Percentiles rank a stretch among this genome's conserved stretches.
phyloP scores from a whole-genome alignment of 2,888 invertebrate genomes.

The Andrena hattorfiana region DNA sequence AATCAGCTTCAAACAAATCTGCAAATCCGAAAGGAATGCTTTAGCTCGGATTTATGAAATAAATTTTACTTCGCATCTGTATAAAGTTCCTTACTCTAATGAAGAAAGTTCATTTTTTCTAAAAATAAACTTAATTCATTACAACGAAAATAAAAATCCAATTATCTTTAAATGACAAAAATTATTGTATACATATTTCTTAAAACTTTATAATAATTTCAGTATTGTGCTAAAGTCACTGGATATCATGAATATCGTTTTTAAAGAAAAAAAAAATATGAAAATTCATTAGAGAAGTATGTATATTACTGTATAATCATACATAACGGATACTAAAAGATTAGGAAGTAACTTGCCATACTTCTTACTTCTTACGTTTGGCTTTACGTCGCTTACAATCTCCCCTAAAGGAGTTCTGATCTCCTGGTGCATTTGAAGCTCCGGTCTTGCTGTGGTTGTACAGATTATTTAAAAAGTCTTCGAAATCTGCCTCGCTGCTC shows the following conservation, averaged over 20 bases:
- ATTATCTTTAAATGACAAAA: conserved; percentile 39
- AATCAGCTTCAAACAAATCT: neutral
- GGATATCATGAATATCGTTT: conserved; percentile 44
- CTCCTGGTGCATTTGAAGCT: conserved; percentile 81
- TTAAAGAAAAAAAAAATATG: conserved; percentile 65
- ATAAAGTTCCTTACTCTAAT: neutral
- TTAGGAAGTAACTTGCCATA: conserved; percentile 64
- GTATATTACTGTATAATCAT: conserved; percentile 76
- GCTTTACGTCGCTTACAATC: conserved; percentile 82
- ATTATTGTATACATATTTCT: conserved; percentile 19
- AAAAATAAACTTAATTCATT: conserved; percentile 33
- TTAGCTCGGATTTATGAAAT: conserved; percentile 27
- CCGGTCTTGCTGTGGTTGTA: conserved; percentile 88
- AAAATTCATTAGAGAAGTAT: conserved; percentile 73
- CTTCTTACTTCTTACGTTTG: conserved; percentile 82
- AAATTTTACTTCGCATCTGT: conserved; percentile 20
- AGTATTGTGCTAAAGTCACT: conserved; percentile 56
- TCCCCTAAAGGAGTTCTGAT: conserved; percentile 78
- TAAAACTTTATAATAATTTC: conserved; percentile 42
- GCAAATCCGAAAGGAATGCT: conserved; percentile 4
- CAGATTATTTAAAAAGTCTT: conserved; percentile 92
- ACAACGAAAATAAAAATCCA: conserved; percentile 32
- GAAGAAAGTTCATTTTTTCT: conserved; percentile 19
- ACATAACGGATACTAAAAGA: conserved; percentile 73
- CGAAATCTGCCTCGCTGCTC: conserved; percentile 90